Evolutionary conservation across 2,888 invertebrate species (phyloP).

Genomic region (Meiosimyza platycephala): DNA sequence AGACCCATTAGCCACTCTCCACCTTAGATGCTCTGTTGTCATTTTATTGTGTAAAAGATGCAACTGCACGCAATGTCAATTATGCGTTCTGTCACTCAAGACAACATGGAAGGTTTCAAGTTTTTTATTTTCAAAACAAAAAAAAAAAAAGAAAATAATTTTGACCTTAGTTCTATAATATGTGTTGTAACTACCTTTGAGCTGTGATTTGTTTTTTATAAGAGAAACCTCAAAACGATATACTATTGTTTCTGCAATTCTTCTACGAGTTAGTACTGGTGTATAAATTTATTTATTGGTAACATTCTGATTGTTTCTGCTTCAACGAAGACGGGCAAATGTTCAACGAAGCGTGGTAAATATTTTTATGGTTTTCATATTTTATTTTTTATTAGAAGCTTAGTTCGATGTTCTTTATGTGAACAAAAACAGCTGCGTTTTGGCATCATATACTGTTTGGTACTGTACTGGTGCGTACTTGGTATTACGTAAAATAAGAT

Average conservation of each 20-base stretch:
- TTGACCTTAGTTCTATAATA: no score
- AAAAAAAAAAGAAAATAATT: conserved; percentile 4
- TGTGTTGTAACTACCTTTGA: no score
- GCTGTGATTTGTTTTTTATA: background rate
- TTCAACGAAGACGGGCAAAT: conserved; percentile 15
- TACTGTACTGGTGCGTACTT: no score
- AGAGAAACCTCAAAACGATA: background rate
- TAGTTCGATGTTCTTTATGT: no score
- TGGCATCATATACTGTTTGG: no score
- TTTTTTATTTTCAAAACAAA: conserved; percentile 9
- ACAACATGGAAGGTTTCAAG: background rate
- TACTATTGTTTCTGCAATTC: background rate
- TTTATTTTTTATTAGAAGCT: no score
- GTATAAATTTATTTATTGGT: conserved; percentile 1
- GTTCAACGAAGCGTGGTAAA: conserved; percentile 21
- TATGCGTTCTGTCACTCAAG: conserved; percentile 16
- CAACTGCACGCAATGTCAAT: conserved; percentile 34
- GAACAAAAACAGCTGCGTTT: no score
- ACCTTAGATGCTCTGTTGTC: background rate
- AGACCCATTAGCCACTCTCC: background rate
- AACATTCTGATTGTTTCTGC: conserved; percentile 28
- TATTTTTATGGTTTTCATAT: background rate
- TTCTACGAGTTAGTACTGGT: no score
- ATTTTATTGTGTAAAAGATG: background rate
- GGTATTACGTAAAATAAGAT: no score